These are phyloP conservation scores for Acanthoscelides obtectus DNA, from an alignment of 2,888 invertebrate genomes.

Conservation along the genomic window DNA sequence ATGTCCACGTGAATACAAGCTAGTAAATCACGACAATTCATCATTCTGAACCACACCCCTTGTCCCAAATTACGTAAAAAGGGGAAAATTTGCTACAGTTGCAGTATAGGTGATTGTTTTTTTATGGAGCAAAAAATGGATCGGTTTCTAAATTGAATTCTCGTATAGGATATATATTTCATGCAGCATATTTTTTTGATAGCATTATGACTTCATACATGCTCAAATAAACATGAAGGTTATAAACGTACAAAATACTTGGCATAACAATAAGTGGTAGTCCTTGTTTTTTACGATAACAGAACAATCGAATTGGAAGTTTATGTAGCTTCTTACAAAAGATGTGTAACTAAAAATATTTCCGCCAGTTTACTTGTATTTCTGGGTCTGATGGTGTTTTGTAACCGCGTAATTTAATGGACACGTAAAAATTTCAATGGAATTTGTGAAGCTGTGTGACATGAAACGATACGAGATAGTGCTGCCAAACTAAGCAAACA, in stretches of 20 bases:
- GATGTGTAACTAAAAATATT: too few relatives aligned
- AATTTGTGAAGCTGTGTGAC: too few relatives aligned
- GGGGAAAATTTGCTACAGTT: slow-evolving; percentile 19
- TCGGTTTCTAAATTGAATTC: background rate
- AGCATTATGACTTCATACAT: background rate
- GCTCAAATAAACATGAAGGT: background rate
- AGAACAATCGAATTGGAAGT: too few relatives aligned
- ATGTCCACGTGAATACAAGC: slow-evolving; percentile 22
- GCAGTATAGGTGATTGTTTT: background rate
- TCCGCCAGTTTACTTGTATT: too few relatives aligned
- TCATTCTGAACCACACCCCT: slow-evolving; percentile 23
- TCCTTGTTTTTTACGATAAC: too few relatives aligned
- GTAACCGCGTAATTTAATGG: too few relatives aligned
- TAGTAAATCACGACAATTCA: slow-evolving; percentile 23
- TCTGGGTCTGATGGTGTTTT: too few relatives aligned
- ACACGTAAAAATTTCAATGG: too few relatives aligned
- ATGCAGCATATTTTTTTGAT: background rate
- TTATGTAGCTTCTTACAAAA: too few relatives aligned
- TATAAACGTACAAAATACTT: background rate
- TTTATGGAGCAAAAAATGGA: background rate
- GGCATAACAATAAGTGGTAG: too few relatives aligned
- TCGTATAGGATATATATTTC: background rate
- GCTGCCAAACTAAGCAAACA: too few relatives aligned
- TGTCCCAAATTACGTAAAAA: slow-evolving; percentile 21
- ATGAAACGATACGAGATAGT: too few relatives aligned